phyloP scores from a whole-genome alignment of 2,113 vertebrate species.

The Nerophis ophidion region DNA sequence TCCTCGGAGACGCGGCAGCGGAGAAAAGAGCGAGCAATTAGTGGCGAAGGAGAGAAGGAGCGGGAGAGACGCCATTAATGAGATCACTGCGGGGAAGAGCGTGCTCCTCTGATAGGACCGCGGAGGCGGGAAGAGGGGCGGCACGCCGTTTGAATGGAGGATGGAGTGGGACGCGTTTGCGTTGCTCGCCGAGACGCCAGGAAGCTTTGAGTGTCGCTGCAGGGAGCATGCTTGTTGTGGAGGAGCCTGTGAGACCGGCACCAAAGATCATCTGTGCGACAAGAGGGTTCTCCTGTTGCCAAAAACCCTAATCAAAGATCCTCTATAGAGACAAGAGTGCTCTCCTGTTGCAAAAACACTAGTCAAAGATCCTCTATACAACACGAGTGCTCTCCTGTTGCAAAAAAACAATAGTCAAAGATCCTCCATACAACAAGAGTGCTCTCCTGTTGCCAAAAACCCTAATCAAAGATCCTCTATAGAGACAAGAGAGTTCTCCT shows the following conservation, averaged over 20 bases:
- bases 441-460: too few relatives aligned
- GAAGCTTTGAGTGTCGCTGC: constrained; percentile 56
- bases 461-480: too few relatives aligned
- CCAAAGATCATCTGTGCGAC: too few relatives aligned
- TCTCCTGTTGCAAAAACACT: too few relatives aligned
- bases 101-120: constrained; percentile 57
- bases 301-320: too few relatives aligned
- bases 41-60: constrained; percentile 37
- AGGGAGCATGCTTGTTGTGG: constrained; percentile 43
- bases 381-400: too few relatives aligned
- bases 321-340: too few relatives aligned
- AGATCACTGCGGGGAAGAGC: constrained; percentile 68
- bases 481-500: too few relatives aligned
- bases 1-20: constrained; percentile 52
- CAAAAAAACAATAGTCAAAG: too few relatives aligned
- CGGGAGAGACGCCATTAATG: constrained; percentile 64
- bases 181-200: constrained; percentile 30
- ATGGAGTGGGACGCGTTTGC: constrained; percentile 17
- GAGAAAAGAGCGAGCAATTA: constrained; percentile 64
- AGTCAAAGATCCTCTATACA: too few relatives aligned
- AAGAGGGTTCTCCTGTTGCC: too few relatives aligned
- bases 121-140: constrained; percentile 3
- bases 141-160: neutral
- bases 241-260: constrained; percentile 22
- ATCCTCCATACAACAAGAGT: too few relatives aligned